Evolutionary conservation across 2,113 vertebrate species (phyloP).

Genomic region (Gallinago paraguaiae): DNA sequence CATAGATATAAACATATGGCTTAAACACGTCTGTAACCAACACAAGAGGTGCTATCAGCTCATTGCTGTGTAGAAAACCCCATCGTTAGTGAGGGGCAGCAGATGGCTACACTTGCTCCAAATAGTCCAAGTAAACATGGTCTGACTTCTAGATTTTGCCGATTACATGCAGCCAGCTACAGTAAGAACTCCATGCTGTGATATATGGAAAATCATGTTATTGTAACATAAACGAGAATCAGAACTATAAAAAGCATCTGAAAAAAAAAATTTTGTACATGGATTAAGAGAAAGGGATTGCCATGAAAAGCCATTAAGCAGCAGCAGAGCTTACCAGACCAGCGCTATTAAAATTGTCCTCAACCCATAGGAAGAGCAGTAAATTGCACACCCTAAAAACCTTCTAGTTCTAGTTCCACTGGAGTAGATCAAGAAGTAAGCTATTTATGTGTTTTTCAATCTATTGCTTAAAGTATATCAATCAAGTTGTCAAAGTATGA

Average conservation of each 20-base stretch:
- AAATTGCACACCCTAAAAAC: background rate
- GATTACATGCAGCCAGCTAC: background rate
- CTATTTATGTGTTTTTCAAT: background rate
- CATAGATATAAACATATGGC: background rate
- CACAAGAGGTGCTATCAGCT: background rate
- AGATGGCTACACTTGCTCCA: background rate
- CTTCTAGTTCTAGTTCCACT: background rate
- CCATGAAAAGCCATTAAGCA: background rate
- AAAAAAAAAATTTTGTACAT: background rate
- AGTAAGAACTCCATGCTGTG: background rate
- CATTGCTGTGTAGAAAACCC: background rate
- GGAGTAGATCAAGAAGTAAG: background rate
- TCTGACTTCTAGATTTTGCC: background rate
- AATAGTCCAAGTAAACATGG: background rate
- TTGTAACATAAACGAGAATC: background rate
- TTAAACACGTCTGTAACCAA: background rate
- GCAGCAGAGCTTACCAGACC: background rate
- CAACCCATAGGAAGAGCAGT: background rate
- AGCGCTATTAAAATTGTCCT: background rate
- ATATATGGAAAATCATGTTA: background rate
- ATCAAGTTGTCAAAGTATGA: background rate
- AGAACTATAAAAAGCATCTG: background rate
- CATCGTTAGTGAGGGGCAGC: background rate
- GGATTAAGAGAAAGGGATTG: background rate
- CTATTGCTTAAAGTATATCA: background rate